These are phyloP conservation scores for Fistularia tabacaria DNA, from an alignment of 2,797 vertebrate genomes.

Conservation along the genomic window DNA sequence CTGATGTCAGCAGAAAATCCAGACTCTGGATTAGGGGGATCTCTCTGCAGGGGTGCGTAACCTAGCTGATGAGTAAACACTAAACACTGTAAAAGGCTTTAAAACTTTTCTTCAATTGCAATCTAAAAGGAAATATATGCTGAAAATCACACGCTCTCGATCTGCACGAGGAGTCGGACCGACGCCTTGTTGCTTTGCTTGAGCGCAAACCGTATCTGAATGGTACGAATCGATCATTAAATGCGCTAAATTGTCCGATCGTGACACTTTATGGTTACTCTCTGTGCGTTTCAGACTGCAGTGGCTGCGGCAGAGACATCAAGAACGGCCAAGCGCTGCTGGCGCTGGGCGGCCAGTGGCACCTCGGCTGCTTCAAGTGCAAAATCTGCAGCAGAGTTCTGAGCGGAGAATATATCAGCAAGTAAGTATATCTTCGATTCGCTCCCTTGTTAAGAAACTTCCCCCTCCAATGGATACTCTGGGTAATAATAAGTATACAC, in stretches of 20 bases:
- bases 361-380: slow-evolving; percentile 96
- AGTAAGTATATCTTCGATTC: slow-evolving; percentile 72
- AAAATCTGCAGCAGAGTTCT: slow-evolving; percentile 86
- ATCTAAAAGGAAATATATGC: too few relatives aligned
- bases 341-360: slow-evolving; percentile 90
- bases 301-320: slow-evolving; percentile 90
- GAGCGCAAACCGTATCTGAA: too few relatives aligned
- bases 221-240: background rate
- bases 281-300: slow-evolving; percentile 76
- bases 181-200: too few relatives aligned
- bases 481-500: too few relatives aligned
- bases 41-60: background rate
- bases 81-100: too few relatives aligned
- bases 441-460: too few relatives aligned
- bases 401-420: slow-evolving; percentile 96
- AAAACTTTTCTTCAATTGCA: too few relatives aligned
- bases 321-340: slow-evolving; percentile 93
- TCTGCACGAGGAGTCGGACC: too few relatives aligned
- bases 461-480: too few relatives aligned
- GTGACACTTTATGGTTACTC: background rate
- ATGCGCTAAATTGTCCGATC: background rate
- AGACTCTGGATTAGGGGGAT: slow-evolving; percentile 30
- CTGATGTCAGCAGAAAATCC: slow-evolving; percentile 14
- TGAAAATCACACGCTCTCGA: too few relatives aligned
- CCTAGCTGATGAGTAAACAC: too few relatives aligned